Evolutionary conservation across 1,140 invertebrate genomes (phyloP).

Genomic region (Drosophila navojoa): DNA sequence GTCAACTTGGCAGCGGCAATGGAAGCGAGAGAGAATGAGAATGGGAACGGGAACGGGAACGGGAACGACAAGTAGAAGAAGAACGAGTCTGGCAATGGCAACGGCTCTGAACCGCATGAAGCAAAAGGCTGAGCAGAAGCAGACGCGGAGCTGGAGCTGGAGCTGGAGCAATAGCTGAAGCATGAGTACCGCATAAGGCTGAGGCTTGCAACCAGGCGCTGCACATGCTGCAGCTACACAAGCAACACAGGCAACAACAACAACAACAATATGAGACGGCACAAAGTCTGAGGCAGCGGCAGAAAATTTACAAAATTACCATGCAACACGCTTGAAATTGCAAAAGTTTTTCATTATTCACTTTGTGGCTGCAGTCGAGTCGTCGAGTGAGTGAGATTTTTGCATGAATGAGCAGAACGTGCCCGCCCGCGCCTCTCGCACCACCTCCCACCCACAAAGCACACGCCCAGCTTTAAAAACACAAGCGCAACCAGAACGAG

Average conservation of each 20-base stretch:
- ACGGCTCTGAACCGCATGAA: constrained; percentile 54
- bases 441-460: too few relatives aligned
- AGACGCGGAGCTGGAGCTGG: constrained; percentile 39
- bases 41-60: constrained; percentile 2
- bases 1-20: constrained; percentile 73
- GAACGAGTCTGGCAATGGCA: constrained; percentile 15
- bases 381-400: constrained; percentile 81
- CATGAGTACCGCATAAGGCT: constrained; percentile 24
- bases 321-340: constrained; percentile 82
- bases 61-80: too few relatives aligned
- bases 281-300: constrained; percentile 56
- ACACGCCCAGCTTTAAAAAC: not conserved
- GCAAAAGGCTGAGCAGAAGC: constrained; percentile 13
- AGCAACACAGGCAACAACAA: constrained; percentile 37
- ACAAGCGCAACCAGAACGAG: constrained; percentile 13
- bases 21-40: constrained; percentile 13
- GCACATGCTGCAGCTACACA: constrained; percentile 26
- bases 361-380: constrained; percentile 81
- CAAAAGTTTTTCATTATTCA: constrained; percentile 83
- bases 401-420: constrained; percentile 80
- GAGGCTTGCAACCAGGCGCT: constrained; percentile 10
- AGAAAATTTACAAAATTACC: constrained; percentile 82
- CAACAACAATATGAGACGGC: constrained; percentile 51
- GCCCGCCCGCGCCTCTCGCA: constrained; percentile 1
- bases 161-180: constrained; percentile 32